Base-by-base conservation (phyloP, 2,797 vertebrate species). In the Chlorospingus semifuscus region DNA sequence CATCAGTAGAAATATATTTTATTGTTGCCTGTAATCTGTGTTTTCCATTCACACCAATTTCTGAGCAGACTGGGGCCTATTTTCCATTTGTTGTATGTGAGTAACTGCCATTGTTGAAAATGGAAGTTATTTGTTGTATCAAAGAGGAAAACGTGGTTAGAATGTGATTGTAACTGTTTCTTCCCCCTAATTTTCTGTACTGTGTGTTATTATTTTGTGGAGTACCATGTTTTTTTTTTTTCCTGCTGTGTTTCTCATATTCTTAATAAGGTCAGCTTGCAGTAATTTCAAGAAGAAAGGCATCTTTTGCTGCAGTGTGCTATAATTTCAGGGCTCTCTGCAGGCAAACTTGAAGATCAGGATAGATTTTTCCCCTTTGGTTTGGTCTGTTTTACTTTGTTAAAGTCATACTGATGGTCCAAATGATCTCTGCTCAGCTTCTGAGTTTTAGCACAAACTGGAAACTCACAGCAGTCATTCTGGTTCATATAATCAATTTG, bases 31-130 rank as follows among this genome's bases (percentile, higher is more conserved):
- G 44, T 90, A 95, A 95, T 96, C 57, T 96, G 13, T 90, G 36
- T 84, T 94, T 95, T 88, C 77, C 77, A 88, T 93, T 96, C 66
- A 84, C 60, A 85, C 83, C 70, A 82, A 93, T 96, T 96, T 96
- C 77, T 93, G 59, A 86, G 57, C 52, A 94, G 66, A 76, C 63
- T 71, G 50, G 47, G 63, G 32, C 36, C 70, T 87, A 74, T 96
- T 95, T 96, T 93, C 77, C 52, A 79, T 93, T 93, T 88, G 42
- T 78, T 93, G 70, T 89, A 39, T 61, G 29, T 72, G 77, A 87
- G 59, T 84, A 95, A 63, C 71, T 82, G 19, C 26, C 39, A 60
- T 90, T 94, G 85, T 90, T 92, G 90, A 79, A 91, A 96, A 92
- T 92, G 39, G 68, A 96, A 88, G 90, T 56, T 84, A 90, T 94